Base-by-base conservation (phyloP, 2,113 vertebrate species). In the Delphinapterus leucas region DNA sequence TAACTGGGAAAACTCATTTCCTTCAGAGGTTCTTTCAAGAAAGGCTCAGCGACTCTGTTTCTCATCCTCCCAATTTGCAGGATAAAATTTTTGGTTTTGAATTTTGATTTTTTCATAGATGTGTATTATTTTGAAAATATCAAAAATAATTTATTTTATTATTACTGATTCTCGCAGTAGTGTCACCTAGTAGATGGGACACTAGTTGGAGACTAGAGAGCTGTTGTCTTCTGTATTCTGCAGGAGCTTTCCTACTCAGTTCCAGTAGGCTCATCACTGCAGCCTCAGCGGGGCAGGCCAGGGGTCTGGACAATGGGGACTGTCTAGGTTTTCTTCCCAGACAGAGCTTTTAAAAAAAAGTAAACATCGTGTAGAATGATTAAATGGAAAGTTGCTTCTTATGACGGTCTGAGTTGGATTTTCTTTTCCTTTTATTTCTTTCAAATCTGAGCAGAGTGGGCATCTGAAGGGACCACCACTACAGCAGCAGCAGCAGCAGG, bases 361-460 rank as follows among this genome's bases (percentile, higher is more conserved):
- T 36, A 67, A 96, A 91, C 23, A 11, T 33, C 90, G 6, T 96
- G 80, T 93, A 96, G 95, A 97, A 90, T 55, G n/a, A 95, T 89
- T 93, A 96, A 96, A 92, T 86, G 94, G 65, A 90, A 90, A 77
- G 77, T 96, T 94, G 86, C 79, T 96, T 93, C 96, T 96, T 95
- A 81, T 53, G 93, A 95, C 58, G 95, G 96, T 97, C 97, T 98
- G 97, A 97, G 97, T 89, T 97, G 97, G 96, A 97, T 93, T 97
- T 96, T 97, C 93, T 97, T 92, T 93, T 93, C 74, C 95, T 95
- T 97, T 96, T 93, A 3, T 81, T 97, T 96, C 91, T 93, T 63
- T 65, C 91, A 93, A 97, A 97, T 95, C 97, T 97, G 96, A 97
- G 97, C 96, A 95, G 90, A 98, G 96, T 88, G 96, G 97, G 97